Conservation (phyloP, 1,140 invertebrate species). For the Drosophila equinoxialis region DNA sequence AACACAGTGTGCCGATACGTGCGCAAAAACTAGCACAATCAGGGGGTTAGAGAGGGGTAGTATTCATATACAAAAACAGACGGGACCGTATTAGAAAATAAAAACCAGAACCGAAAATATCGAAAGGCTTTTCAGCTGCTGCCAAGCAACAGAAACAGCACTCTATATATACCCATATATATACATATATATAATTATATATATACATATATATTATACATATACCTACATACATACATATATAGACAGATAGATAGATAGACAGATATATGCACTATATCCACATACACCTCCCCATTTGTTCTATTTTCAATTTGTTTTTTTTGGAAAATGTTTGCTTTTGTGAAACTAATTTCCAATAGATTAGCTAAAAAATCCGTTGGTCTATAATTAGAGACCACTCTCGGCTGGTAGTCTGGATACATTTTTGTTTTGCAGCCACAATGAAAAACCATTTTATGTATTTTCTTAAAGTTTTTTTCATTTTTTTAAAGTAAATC, state of each 20-base stretch:
- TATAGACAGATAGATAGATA: slow-evolving; percentile 11
- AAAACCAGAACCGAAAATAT: slow-evolving; percentile 46
- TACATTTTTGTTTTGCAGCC: slow-evolving; percentile 22
- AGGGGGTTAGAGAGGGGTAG: background rate
- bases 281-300: slow-evolving; percentile 21
- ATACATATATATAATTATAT: slow-evolving; percentile 20
- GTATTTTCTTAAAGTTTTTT: slow-evolving; percentile 37
- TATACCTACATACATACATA: background rate
- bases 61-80: slow-evolving; percentile 35
- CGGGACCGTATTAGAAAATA: slow-evolving; percentile 35
- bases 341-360: slow-evolving; percentile 74
- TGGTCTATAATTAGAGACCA: slow-evolving; percentile 60
- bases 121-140: slow-evolving; percentile 66
- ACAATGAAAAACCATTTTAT: slow-evolving; percentile 68
- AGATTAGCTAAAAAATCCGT: slow-evolving; percentile 73
- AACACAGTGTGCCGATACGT: slow-evolving; percentile 26
- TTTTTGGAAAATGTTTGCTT: slow-evolving; percentile 72
- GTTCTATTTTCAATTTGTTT: slow-evolving; percentile 71
- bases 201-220: slow-evolving; percentile 37
- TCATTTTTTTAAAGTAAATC: slow-evolving; percentile 69
- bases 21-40: slow-evolving; percentile 56
- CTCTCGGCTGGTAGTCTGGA: slow-evolving; percentile 50
- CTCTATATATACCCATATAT: slow-evolving; percentile 16
- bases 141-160: slow-evolving; percentile 29
- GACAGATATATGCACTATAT: slow-evolving; percentile 30